These are phyloP conservation scores for Myotis lucifugus DNA, from an alignment of 2,113 vertebrate species.

Conservation along the genomic window DNA sequence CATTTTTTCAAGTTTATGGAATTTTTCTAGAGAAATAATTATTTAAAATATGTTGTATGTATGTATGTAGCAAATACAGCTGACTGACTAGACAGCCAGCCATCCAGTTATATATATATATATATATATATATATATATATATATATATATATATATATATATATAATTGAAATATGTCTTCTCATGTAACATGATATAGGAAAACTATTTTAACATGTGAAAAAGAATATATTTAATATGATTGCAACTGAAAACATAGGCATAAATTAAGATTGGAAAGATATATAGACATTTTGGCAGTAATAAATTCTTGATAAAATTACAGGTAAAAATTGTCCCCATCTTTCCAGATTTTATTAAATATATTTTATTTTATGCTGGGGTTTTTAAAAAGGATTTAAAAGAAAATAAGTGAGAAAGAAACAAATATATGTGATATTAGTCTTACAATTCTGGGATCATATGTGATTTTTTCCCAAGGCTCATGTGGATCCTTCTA, in stretches of 20 bases:
- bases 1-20: background rate
- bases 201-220: background rate
- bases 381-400: background rate
- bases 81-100: no score
- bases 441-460: background rate
- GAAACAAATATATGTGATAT: background rate
- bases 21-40: background rate
- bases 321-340: background rate
- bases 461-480: background rate
- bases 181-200: background rate
- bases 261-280: background rate
- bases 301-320: background rate
- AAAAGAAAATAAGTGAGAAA: background rate
- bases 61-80: no score
- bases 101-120: background rate
- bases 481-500: background rate
- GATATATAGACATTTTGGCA: background rate
- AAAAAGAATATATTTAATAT: background rate
- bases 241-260: background rate
- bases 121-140: no score
- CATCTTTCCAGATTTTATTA: background rate
- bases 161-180: no score
- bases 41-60: background rate
- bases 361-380: background rate
- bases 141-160: no score